These are phyloP conservation scores for Malurus alboscapulatus DNA, from an alignment of 2,113 vertebrate species.

Conservation along the genomic window DNA sequence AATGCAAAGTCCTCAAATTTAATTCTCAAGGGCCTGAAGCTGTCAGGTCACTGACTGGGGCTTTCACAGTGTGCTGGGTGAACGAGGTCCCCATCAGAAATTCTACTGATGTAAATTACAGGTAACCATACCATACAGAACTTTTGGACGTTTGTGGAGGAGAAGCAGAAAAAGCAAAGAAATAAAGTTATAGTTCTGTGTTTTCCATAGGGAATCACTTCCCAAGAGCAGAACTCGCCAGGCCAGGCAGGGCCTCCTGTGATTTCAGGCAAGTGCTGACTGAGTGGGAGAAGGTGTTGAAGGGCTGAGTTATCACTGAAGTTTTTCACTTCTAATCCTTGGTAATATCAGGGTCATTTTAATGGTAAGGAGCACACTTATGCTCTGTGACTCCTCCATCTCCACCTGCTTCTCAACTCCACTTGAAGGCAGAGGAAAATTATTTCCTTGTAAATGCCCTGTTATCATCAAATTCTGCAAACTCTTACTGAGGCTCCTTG, in stretches of 20 bases:
- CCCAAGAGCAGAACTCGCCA: neutral
- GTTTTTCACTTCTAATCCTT: neutral
- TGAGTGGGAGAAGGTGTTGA: neutral
- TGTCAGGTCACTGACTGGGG: neutral
- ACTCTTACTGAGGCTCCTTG: neutral
- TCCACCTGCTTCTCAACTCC: neutral
- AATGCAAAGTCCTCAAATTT: neutral
- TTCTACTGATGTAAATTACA: neutral
- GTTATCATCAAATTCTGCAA: neutral
- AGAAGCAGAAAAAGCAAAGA: neutral
- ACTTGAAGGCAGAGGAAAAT: neutral
- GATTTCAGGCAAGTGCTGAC: neutral
- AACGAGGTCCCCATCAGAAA: neutral
- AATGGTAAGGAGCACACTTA: neutral
- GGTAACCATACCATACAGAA: rapidly evolving
- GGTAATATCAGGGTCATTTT: neutral
- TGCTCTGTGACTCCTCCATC: neutral
- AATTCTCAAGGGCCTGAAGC: neutral
- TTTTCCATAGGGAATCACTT: neutral
- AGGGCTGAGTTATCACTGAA: neutral
- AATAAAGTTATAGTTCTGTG: rapidly evolving
- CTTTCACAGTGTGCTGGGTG: rapidly evolving
- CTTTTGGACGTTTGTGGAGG: neutral
- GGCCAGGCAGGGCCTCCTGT: neutral
- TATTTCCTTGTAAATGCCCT: neutral